Base-by-base conservation (phyloP, 2,888 invertebrate genomes). In the Oxytorus armatus region DNA sequence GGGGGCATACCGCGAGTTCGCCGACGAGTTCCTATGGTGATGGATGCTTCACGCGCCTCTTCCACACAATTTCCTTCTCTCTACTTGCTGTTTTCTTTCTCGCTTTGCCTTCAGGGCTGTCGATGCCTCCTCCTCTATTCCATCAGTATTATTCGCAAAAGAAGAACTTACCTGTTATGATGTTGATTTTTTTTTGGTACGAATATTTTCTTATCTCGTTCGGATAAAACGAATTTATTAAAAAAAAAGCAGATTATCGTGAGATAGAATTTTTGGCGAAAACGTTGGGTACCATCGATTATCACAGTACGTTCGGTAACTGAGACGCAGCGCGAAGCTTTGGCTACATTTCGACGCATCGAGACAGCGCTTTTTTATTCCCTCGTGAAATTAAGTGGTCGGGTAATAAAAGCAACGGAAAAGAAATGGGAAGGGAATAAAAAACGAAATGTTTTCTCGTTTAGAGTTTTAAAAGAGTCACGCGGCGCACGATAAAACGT, bases 1-100 rank as follows among this genome's bases (percentile, higher is more conserved):
- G 84, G 81, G 82, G 84, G 74, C 55, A 68, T 75, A 73, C 73
- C 82, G 77, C 69, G 78, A 82, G 72, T 77, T 77, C 81, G 77
- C 82, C 77, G 84, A 81, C 85, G 61, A 51, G 82, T 85, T 86
- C 78, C 80, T 77, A 83, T 84, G 84, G 85, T 86, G 87, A 88
- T 87, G 86, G 86, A 86, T 87, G 85, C 84, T 82, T 83, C 82
- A 61, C 51, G 51, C 63, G 83, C 68, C 77, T 82, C 81, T 80
- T 84, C 57, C 72, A 57, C 77, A 66, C 74, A 82, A 82, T 84
- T 82, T 82, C 79, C 74, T 83, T 81, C 81, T 75, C 78, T 79
- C 65, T 66, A 21, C 33, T 66, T 18, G 36, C 33, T 29, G 18
- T 61, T 68, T 68, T 66, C 39, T 79, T 66, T 77, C 49, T 51